Conservation (phyloP, 2,888 invertebrate genomes). For the Dasypogon diadema region DNA sequence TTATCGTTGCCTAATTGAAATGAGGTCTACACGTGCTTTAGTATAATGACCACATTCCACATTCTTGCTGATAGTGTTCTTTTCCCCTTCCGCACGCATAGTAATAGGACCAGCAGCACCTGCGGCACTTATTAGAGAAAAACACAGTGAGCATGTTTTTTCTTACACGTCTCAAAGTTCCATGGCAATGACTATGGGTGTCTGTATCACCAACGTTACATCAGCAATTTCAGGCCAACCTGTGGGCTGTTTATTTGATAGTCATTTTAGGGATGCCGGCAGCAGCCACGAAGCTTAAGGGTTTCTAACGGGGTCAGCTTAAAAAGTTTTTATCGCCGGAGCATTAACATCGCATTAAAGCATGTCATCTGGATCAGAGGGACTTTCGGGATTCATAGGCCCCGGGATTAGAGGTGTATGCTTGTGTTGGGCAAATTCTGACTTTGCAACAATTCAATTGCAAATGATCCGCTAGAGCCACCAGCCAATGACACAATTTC, state of each 20-base stretch:
- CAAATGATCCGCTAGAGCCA: constrained; percentile 17
- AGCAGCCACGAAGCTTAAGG: background rate
- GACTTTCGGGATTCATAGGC: constrained; percentile 32
- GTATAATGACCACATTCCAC: constrained; percentile 25
- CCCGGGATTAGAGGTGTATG: constrained; percentile 22
- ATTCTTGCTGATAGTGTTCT: constrained; percentile 38
- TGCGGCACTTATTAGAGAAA: background rate
- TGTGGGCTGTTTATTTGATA: constrained; percentile 45
- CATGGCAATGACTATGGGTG: background rate
- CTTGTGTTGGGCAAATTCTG: background rate
- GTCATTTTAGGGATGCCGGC: background rate
- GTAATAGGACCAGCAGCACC: constrained; percentile 27
- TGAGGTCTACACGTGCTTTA: constrained; percentile 42
- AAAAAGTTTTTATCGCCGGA: constrained; percentile 38
- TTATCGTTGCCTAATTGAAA: constrained; percentile 46
- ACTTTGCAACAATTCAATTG: constrained; percentile 42
- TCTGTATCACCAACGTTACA: background rate
- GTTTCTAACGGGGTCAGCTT: constrained; percentile 25
- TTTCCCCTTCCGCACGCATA: background rate
- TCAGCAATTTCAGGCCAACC: constrained; percentile 32
- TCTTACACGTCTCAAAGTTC: background rate
- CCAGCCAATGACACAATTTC: constrained; percentile 41
- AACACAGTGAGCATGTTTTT: constrained; percentile 30
- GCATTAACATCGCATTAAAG: constrained; percentile 46
- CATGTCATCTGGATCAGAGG: constrained; percentile 15